Conservation (phyloP, 2,888 invertebrate genomes). For the Crossocerus cetratus region DNA sequence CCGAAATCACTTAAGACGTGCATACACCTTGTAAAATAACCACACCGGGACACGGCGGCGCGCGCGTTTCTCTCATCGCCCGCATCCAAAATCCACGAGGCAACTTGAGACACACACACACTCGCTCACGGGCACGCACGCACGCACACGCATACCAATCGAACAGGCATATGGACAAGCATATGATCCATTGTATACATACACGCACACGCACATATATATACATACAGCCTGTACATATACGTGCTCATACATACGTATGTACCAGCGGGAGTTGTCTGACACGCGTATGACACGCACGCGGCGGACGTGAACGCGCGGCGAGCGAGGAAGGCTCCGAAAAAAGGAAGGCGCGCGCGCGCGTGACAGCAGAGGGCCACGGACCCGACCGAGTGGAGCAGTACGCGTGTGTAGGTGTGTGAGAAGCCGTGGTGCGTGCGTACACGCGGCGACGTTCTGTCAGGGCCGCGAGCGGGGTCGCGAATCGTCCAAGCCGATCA, state of each 20-base stretch:
- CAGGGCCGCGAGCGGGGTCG: constrained; percentile 21
- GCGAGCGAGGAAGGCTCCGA: neutral
- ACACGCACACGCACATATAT: constrained; percentile 31
- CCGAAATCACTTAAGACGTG: constrained; percentile 74
- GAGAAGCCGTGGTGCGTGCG: constrained; percentile 1
- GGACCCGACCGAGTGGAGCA: neutral
- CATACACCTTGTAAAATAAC: constrained; percentile 74
- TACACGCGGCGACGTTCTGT: constrained; percentile 11
- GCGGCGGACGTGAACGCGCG: neutral
- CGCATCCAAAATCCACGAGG: constrained; percentile 20
- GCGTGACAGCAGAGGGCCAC: neutral
- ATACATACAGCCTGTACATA: constrained; percentile 23
- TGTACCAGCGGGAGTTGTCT: constrained; percentile 6
- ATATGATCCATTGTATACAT: constrained; percentile 24
- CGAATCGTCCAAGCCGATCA: constrained; percentile 32
- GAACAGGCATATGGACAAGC: constrained; percentile 27
- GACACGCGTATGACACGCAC: constrained; percentile 16
- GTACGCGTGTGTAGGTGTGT: neutral
- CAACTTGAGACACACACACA: constrained; percentile 30
- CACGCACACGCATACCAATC: constrained; percentile 22
- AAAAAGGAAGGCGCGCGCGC: neutral
- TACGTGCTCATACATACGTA: constrained; percentile 28
- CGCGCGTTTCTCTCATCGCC: constrained; percentile 49
- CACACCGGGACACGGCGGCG: constrained; percentile 65
- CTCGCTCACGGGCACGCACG: constrained; percentile 40